Evolutionary conservation across 2,888 invertebrate genomes (phyloP).

Genomic region (Smittia aterrima): DNA sequence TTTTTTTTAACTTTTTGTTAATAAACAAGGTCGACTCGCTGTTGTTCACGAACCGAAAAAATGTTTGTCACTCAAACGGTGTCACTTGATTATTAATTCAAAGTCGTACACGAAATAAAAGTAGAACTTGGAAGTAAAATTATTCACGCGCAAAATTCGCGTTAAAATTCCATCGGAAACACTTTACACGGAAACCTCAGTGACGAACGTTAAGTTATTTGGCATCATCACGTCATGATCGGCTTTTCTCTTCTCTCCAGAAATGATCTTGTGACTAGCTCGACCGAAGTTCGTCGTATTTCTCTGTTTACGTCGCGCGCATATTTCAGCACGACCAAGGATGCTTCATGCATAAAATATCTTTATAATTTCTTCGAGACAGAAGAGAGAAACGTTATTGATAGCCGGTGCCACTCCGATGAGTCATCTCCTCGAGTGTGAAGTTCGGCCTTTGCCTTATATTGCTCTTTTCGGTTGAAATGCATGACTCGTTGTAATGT

Average conservation of each 20-base stretch:
- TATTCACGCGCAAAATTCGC: too few relatives aligned
- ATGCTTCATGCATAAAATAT: too few relatives aligned
- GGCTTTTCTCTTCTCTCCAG: neutral
- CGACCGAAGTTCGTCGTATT: neutral
- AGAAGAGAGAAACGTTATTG: neutral
- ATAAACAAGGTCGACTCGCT: neutral
- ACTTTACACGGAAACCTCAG: neutral
- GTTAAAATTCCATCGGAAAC: neutral
- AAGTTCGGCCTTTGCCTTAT: slow-evolving; percentile 10
- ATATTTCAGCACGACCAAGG: too few relatives aligned
- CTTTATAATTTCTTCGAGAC: too few relatives aligned
- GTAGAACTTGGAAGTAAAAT: too few relatives aligned
- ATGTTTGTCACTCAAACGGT: slow-evolving; percentile 1
- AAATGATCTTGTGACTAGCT: slow-evolving; percentile 2
- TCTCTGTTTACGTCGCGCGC: too few relatives aligned
- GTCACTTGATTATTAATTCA: slow-evolving; percentile 4
- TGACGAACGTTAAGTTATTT: neutral
- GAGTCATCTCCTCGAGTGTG: neutral
- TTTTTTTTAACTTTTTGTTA: neutral
- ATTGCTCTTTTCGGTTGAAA: neutral
- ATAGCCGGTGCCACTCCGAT: neutral
- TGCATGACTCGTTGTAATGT: neutral
- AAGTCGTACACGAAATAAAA: neutral
- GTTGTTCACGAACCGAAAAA: neutral
- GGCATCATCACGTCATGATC: neutral